Evolutionary conservation across 2,888 invertebrate genomes (phyloP).

Genomic region (Amblyjoppa fuscipennis): DNA sequence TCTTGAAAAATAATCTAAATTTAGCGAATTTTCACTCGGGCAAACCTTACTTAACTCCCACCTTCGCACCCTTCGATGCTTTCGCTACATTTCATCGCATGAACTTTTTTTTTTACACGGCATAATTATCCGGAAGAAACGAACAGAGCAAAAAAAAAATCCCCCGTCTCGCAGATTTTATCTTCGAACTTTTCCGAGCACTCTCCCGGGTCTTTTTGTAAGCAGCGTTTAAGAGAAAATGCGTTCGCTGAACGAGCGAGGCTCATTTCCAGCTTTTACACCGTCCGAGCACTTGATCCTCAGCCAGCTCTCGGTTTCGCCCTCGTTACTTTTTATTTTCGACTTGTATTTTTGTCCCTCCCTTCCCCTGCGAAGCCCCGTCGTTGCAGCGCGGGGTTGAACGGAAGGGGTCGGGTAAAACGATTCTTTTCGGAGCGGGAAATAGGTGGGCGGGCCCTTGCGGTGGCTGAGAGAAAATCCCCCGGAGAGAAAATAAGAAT

Average conservation of each 20-base stretch:
- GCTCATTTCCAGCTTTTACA: constrained; percentile 77
- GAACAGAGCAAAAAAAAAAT: constrained; percentile 62
- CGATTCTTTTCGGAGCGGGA: constrained; percentile 51
- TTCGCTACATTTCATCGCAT: neutral
- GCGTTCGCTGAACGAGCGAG: constrained; percentile 65
- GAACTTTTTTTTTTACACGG: neutral
- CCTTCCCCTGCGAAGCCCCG: constrained; percentile 24
- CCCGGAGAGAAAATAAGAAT: constrained; percentile 63
- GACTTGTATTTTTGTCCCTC: constrained; percentile 60
- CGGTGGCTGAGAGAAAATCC: constrained; percentile 51
- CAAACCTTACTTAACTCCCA: neutral
- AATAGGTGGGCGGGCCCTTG: constrained; percentile 61
- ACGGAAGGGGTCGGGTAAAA: constrained; percentile 26
- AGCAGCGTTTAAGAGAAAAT: constrained; percentile 66
- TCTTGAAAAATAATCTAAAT: too few relatives aligned
- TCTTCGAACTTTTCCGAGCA: constrained; percentile 57
- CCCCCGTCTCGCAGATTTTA: constrained; percentile 58
- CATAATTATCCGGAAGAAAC: constrained; percentile 6
- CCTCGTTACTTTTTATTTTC: constrained; percentile 78
- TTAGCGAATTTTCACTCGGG: neutral
- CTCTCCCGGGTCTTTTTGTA: constrained; percentile 50
- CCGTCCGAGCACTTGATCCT: constrained; percentile 55
- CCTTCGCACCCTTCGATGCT: neutral
- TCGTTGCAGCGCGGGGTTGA: constrained; percentile 6
- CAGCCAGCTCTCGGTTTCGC: constrained; percentile 50